Evolutionary conservation across 2,888 invertebrate species (phyloP).

Genomic region (Oscheius onirici): DNA sequence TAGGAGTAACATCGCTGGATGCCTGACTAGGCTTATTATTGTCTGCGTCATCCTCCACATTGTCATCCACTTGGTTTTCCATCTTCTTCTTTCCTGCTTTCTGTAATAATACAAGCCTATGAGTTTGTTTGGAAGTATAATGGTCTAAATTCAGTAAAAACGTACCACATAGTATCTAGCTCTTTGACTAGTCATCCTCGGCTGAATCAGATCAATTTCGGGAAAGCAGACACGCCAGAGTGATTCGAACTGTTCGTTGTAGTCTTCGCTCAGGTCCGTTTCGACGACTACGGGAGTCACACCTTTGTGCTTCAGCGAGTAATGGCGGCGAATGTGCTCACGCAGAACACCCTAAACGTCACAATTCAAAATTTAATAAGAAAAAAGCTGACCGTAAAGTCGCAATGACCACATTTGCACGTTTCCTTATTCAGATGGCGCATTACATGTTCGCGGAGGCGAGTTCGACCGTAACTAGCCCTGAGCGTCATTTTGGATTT

Average conservation of each 20-base stretch:
- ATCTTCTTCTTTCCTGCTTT: too few relatives aligned
- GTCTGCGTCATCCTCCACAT: too few relatives aligned
- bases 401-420: conserved; percentile 17
- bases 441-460: conserved; percentile 19
- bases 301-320: conserved; percentile 12
- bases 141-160: too few relatives aligned
- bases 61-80: too few relatives aligned
- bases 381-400: conserved; percentile 5
- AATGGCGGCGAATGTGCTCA: conserved; percentile 16
- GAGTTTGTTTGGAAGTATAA: too few relatives aligned
- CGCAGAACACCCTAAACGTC: conserved; percentile 8
- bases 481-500: conserved; percentile 19
- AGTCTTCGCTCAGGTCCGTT: background rate
- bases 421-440: conserved; percentile 2
- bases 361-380: background rate
- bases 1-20: too few relatives aligned
- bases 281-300: background rate
- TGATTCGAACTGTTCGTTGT: background rate
- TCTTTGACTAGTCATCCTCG: conserved; percentile 18
- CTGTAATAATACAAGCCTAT: too few relatives aligned
- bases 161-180: background rate
- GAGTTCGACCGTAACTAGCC: conserved; percentile 25
- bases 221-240: conserved; percentile 17
- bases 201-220: background rate
- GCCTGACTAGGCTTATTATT: too few relatives aligned